Conservation (phyloP, 1,140 invertebrate species). For the Triops cancriformis region DNA sequence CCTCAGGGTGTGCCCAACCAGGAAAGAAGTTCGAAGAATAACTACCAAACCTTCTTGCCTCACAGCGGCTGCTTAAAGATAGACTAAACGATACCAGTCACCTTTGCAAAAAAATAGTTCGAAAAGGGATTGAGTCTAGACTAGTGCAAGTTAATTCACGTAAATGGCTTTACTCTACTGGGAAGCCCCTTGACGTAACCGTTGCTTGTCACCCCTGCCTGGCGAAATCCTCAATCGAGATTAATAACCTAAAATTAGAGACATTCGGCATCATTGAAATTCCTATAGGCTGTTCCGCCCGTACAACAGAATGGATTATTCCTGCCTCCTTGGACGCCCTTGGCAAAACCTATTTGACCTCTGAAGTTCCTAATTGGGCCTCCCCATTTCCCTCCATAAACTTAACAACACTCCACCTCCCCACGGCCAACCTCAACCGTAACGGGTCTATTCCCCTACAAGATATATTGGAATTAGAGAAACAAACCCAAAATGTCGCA, state of each 20-base stretch:
- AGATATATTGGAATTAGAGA: background rate
- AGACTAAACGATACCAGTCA: background rate
- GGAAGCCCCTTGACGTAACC: too few species aligned
- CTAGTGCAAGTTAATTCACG: background rate
- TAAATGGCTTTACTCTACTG: background rate
- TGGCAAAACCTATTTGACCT: background rate
- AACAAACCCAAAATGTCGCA: background rate
- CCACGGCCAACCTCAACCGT: background rate
- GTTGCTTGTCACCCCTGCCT: background rate
- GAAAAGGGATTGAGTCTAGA: background rate
- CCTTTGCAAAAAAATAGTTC: background rate
- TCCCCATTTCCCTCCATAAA: too few species aligned
- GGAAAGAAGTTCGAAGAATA: background rate
- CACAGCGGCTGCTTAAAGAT: background rate
- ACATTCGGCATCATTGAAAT: too few species aligned
- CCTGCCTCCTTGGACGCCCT: background rate
- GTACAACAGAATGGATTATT: background rate
- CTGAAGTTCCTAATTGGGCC: too few species aligned
- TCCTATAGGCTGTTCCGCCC: too few species aligned
- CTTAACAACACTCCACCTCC: background rate
- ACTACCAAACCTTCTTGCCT: background rate
- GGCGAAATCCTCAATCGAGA: too few species aligned
- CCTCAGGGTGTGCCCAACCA: background rate
- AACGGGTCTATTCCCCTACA: background rate
- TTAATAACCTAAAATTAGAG: too few species aligned